Conservation (phyloP, 2,888 invertebrate genomes). For the Ennomos fuscantarius region DNA sequence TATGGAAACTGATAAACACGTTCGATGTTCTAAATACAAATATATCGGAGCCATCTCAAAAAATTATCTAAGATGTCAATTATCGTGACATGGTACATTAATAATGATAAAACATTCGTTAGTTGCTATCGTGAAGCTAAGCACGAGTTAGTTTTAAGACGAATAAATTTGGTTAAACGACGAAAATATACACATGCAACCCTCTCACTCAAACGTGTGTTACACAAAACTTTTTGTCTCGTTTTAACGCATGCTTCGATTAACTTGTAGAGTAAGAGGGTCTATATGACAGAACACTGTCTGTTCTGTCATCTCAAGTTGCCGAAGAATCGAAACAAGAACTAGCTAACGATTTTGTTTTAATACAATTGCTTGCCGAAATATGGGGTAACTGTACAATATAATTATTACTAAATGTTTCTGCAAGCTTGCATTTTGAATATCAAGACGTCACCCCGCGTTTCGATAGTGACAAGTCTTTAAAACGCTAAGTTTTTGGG, state of each 20-base stretch:
- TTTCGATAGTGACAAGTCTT: slow-evolving; percentile 29
- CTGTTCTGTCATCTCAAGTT: slow-evolving; percentile 46
- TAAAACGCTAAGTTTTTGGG: slow-evolving; percentile 44
- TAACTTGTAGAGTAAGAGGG: no score
- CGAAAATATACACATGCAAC: slow-evolving; percentile 25
- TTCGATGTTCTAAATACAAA: slow-evolving; percentile 2
- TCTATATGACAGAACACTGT: slow-evolving; percentile 14
- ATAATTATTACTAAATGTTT: slow-evolving; percentile 8
- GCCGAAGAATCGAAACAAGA: slow-evolving; percentile 46
- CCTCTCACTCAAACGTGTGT: not conserved
- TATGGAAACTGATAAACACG: not conserved
- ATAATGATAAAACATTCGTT: slow-evolving; percentile 13
- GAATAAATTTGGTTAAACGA: slow-evolving; percentile 20
- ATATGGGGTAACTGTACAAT: slow-evolving; percentile 5
- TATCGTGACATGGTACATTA: slow-evolving; percentile 5
- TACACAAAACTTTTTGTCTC: no score
- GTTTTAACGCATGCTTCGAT: no score
- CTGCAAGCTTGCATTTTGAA: slow-evolving; percentile 9
- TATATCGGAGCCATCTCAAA: slow-evolving; percentile 6
- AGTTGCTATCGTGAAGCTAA: slow-evolving; percentile 17
- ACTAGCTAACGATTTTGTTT: slow-evolving; percentile 3
- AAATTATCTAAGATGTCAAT: not conserved
- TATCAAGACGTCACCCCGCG: slow-evolving; percentile 17
- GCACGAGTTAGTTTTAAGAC: slow-evolving; percentile 25
- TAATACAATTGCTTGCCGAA: slow-evolving; percentile 2